phyloP scores from a whole-genome alignment of 2,113 vertebrate species.

The Halcyon malimbica region DNA sequence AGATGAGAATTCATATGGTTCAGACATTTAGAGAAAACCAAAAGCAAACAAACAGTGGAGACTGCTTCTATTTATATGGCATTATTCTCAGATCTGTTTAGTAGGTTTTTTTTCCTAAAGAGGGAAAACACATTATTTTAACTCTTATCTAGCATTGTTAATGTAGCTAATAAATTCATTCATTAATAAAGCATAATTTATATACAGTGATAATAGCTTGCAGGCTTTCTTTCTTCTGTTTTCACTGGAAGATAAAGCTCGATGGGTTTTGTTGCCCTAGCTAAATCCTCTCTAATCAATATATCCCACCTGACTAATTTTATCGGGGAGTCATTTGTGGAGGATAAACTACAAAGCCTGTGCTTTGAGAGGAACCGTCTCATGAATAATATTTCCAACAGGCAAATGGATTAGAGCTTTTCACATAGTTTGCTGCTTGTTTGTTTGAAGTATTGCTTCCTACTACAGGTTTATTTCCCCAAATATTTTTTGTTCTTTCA shows the following conservation, averaged over 20 bases:
- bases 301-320: constrained; percentile 40
- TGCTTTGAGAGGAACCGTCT: neutral
- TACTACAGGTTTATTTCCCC: neutral
- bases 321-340: constrained; percentile 10
- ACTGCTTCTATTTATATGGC: neutral
- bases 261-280: constrained; percentile 15
- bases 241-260: constrained; percentile 23
- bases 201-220: neutral
- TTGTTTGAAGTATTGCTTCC: neutral
- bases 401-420: neutral
- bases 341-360: neutral
- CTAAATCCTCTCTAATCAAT: constrained; percentile 55
- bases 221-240: neutral
- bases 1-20: neutral
- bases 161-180: neutral
- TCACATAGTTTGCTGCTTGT: neutral
- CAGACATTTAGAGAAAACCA: rapidly evolving
- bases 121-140: neutral
- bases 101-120: neutral
- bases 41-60: neutral
- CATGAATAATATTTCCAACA: constrained; percentile 21
- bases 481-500: neutral
- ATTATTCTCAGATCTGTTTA: neutral
- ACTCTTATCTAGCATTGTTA: neutral
- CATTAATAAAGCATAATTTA: constrained; percentile 19